phyloP scores from a whole-genome alignment of 30 jellyfish, hydroid and myxozoan species.

The Mastigias papua region DNA sequence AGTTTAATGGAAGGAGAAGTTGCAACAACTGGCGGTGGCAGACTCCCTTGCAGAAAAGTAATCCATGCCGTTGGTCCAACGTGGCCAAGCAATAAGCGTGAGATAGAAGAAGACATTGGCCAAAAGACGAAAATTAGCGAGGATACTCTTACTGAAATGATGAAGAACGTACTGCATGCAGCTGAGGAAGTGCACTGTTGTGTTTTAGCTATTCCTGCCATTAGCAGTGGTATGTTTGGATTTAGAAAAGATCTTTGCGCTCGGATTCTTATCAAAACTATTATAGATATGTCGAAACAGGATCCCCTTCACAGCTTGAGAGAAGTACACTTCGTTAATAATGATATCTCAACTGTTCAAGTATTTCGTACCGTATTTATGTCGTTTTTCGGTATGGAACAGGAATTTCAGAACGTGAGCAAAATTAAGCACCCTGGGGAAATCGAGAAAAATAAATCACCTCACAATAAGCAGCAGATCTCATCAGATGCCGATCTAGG shows the following conservation, averaged over 20 bases:
- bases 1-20: slow-evolving; percentile 5
- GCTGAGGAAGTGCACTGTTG: slow-evolving; percentile 25
- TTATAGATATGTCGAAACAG: background rate
- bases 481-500: background rate
- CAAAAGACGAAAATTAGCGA: background rate
- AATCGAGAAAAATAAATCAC: too few species aligned
- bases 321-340: slow-evolving; percentile 38
- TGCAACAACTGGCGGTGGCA: slow-evolving; percentile 48
- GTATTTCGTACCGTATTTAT: too few species aligned
- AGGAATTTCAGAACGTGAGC: too few species aligned
- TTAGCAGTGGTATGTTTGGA: slow-evolving; percentile 49
- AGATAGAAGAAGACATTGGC: slow-evolving; percentile 4
- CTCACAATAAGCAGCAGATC: too few species aligned
- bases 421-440: too few species aligned
- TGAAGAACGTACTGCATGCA: slow-evolving; percentile 15
- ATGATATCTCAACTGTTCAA: slow-evolving; percentile 36
- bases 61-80: slow-evolving; percentile 60
- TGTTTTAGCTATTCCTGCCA: slow-evolving; percentile 59
- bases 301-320: background rate
- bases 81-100: slow-evolving; percentile 21
- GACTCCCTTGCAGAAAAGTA: slow-evolving; percentile 1
- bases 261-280: slow-evolving; percentile 21
- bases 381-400: too few species aligned
- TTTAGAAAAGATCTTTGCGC: slow-evolving; percentile 61
- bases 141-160: background rate